Conservation (phyloP, 1,140 invertebrate species). For the Musca vetustissima region DNA sequence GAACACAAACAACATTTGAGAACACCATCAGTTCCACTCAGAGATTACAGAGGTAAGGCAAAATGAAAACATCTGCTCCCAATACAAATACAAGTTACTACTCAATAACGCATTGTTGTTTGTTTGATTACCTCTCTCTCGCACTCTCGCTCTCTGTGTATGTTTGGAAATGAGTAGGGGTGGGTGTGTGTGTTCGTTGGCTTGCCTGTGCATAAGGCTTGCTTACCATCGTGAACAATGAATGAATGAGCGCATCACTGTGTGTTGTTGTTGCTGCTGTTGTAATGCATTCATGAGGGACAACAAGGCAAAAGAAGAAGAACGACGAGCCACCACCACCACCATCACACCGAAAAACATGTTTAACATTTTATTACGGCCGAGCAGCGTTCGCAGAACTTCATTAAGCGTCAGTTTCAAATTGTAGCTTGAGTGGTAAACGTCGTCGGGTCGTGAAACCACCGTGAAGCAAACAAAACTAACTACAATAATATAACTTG, state of each 20-base stretch:
- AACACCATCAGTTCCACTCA: too few relatives aligned
- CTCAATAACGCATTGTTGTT: too few relatives aligned
- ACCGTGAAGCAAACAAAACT: slow-evolving; percentile 3
- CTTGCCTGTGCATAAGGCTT: neutral
- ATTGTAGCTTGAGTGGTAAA: slow-evolving; percentile 29
- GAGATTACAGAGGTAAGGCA: too few relatives aligned
- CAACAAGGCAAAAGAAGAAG: neutral
- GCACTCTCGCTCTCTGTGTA: too few relatives aligned
- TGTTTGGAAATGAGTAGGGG: too few relatives aligned
- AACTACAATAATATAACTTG: slow-evolving; percentile 18
- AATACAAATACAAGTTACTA: too few relatives aligned
- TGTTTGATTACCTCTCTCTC: too few relatives aligned
- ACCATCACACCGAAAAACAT: slow-evolving; percentile 13
- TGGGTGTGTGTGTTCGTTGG: too few relatives aligned
- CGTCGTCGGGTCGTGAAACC: slow-evolving; percentile 26
- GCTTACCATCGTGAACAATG: neutral
- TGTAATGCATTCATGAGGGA: neutral
- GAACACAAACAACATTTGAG: too few relatives aligned
- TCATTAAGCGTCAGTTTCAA: slow-evolving; percentile 29
- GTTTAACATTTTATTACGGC: slow-evolving; percentile 21
- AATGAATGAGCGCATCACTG: slow-evolving; percentile 24
- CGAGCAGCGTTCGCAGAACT: slow-evolving; percentile 25
- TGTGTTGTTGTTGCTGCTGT: neutral
- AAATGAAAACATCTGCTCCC: too few relatives aligned
- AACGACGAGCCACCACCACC: too few relatives aligned